phyloP scores from a whole-genome alignment of 2,113 vertebrate genomes.

The Pelecanoides urinatrix region DNA sequence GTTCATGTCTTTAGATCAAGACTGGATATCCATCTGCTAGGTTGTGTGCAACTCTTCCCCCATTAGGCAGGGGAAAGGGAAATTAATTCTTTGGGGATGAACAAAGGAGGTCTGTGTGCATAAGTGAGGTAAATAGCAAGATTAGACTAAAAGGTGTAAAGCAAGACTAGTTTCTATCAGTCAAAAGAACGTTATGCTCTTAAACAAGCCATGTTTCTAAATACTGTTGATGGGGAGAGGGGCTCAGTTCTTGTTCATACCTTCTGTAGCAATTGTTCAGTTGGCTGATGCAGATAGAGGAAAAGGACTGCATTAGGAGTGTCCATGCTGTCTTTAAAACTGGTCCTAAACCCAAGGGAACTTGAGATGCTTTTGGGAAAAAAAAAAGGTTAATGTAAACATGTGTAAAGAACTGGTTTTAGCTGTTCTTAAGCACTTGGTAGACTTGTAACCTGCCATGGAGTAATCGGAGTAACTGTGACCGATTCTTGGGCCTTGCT shows the following conservation, averaged over 20 bases:
- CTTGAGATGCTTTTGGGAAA: not conserved
- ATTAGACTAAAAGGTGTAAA: not conserved
- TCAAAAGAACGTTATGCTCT: not conserved
- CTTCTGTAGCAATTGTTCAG: not conserved
- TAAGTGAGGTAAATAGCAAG: not conserved
- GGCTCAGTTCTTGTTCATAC: not conserved
- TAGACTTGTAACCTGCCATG: fast-evolving
- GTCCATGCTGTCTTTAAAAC: not conserved
- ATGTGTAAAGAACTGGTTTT: not conserved
- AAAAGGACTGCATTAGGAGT: not conserved
- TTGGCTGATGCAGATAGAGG: not conserved
- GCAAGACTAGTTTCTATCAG: not conserved
- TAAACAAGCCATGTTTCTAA: not conserved
- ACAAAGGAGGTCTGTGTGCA: not conserved
- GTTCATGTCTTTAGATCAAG: not conserved
- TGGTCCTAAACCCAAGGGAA: not conserved
- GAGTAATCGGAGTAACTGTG: not conserved
- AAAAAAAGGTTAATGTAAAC: not conserved
- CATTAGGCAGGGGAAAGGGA: not conserved
- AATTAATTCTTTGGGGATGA: not conserved
- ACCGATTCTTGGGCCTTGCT: not conserved
- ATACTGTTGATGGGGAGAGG: not conserved
- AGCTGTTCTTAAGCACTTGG: not conserved
- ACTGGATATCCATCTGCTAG: not conserved
- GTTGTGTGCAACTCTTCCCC: not conserved